Conservation (phyloP, 1,140 invertebrate genomes). For the Diachasmimorpha longicaudata region DNA sequence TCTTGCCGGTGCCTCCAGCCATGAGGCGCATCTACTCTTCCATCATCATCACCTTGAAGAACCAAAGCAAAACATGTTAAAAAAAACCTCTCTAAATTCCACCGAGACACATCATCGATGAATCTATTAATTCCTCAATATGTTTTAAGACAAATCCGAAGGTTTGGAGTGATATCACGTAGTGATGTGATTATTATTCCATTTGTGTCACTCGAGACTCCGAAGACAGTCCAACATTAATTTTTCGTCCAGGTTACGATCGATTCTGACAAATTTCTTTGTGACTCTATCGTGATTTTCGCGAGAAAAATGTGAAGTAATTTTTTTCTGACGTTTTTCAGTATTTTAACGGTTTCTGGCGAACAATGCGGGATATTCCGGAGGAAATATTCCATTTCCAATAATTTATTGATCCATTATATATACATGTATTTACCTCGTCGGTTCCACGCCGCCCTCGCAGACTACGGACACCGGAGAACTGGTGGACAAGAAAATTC, state of each 20-base stretch:
- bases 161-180: not conserved
- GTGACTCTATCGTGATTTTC: no score
- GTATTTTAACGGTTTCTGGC: not conserved
- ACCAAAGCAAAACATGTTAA: conserved; percentile 1
- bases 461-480: not conserved
- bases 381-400: conserved; percentile 10
- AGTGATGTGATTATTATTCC: conserved; percentile 5
- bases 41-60: conserved; percentile 50
- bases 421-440: conserved; percentile 23
- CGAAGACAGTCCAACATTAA: not conserved
- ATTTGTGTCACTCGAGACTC: conserved; percentile 1
- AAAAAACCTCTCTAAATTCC: not conserved
- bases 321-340: not conserved
- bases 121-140: not conserved
- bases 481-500: not conserved
- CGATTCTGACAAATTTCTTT: not conserved
- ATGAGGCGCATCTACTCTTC: conserved; percentile 57
- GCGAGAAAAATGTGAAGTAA: not conserved
- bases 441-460: conserved; percentile 22
- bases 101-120: not conserved
- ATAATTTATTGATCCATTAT: conserved; percentile 31
- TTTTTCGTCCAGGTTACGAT: not conserved
- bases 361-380: not conserved
- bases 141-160: not conserved
- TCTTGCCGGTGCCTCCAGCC: conserved; percentile 56